phyloP scores from a whole-genome alignment of 2,113 vertebrate genomes.

The Pedetes capensis region DNA sequence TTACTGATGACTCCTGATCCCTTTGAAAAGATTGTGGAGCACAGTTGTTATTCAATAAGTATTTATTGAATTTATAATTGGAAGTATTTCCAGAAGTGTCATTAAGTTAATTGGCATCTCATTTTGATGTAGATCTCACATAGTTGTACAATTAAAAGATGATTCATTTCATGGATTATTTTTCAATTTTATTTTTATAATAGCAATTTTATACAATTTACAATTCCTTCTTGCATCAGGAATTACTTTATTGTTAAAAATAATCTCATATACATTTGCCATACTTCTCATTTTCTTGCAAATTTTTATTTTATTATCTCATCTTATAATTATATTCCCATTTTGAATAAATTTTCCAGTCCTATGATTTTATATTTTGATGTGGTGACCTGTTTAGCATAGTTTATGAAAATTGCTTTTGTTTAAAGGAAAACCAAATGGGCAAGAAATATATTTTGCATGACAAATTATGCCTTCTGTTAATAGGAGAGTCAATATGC shows the following conservation, averaged over 20 bases:
- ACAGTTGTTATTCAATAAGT: background rate
- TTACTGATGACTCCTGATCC: background rate
- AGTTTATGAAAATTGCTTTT: background rate
- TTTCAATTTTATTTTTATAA: background rate
- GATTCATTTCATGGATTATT: background rate
- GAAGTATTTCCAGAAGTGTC: background rate
- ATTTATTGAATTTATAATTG: background rate
- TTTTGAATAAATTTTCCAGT: background rate
- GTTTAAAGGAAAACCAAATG: background rate
- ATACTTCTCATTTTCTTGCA: background rate
- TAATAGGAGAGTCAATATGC: background rate
- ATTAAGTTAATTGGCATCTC: background rate
- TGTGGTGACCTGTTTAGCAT: background rate
- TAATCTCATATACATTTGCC: background rate
- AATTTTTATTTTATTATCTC: conserved; percentile 52
- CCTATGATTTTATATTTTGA: background rate
- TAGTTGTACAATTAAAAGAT: background rate
- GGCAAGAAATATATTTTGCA: conserved; percentile 13
- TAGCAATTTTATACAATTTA: background rate
- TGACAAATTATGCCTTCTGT: background rate
- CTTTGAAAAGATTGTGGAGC: background rate
- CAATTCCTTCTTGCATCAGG: background rate
- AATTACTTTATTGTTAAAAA: background rate
- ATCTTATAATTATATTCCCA: conserved; percentile 48
- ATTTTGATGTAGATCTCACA: background rate